Evolutionary conservation across 1,140 invertebrate genomes (phyloP).

Genomic region (Pollicipes pollicipes): DNA sequence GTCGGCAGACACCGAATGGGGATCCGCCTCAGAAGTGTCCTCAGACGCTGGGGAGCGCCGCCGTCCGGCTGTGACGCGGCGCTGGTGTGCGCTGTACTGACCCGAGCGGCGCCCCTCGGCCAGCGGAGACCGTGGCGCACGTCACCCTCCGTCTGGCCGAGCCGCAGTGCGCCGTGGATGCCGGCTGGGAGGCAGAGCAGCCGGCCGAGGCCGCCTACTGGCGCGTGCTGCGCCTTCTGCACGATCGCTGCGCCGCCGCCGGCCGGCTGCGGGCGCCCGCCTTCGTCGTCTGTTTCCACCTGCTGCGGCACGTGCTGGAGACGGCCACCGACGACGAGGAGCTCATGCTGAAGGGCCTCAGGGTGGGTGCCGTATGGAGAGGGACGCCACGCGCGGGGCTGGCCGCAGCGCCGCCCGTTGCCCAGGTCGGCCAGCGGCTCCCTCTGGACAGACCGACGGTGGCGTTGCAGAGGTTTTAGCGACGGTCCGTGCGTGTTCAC

Average conservation of each 20-base stretch:
- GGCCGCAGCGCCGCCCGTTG: too few species aligned
- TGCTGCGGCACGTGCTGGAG: slow-evolving; percentile 10
- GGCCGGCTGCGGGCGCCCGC: slow-evolving; percentile 19
- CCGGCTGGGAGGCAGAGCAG: neutral
- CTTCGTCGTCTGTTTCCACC: slow-evolving; percentile 11
- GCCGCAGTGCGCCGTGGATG: neutral
- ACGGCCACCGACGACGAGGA: slow-evolving; percentile 7
- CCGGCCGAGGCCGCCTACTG: neutral
- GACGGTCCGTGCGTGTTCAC: too few species aligned
- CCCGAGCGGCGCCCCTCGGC: too few species aligned
- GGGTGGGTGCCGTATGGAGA: neutral
- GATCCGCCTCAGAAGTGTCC: too few species aligned
- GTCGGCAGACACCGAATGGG: too few species aligned
- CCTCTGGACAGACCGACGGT: too few species aligned
- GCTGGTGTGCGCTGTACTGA: too few species aligned
- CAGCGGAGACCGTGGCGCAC: slow-evolving; percentile 5
- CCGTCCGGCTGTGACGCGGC: too few species aligned
- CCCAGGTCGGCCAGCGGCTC: too few species aligned
- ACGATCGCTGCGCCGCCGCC: slow-evolving; percentile 4
- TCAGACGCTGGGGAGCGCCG: too few species aligned
- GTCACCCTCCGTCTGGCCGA: neutral
- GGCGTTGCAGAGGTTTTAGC: too few species aligned
- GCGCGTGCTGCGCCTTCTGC: neutral
- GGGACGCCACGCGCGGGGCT: too few species aligned
- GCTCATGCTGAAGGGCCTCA: slow-evolving; percentile 6